A percentile compares a stretch with the other conserved stretches of the same genome.
These are phyloP conservation scores for Erythrolamprus reginae DNA, from an alignment of 2,113 vertebrate genomes.

Conservation along the genomic window DNA sequence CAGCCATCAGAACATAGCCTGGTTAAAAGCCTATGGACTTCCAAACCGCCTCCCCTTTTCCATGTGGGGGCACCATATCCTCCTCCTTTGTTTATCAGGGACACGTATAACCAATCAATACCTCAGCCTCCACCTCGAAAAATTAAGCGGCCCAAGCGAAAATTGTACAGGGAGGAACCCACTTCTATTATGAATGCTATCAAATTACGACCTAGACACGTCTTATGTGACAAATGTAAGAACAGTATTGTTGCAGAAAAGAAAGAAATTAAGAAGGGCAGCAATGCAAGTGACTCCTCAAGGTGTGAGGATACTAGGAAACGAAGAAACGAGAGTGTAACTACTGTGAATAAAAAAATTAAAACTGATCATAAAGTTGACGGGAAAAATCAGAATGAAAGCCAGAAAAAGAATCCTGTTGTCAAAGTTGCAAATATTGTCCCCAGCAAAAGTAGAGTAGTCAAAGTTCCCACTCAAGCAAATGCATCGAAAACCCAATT, in stretches of 20 bases:
- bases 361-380: constrained; percentile 84
- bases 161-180: constrained; percentile 94
- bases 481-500: constrained; percentile 77
- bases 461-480: constrained; percentile 77
- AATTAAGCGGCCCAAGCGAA: constrained; percentile 92
- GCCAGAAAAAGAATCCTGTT: constrained; percentile 77
- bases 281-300: constrained; percentile 75
- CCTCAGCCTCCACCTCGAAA: constrained; percentile 96
- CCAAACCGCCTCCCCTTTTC: constrained; percentile 90
- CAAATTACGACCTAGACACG: constrained; percentile 92
- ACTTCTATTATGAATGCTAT: constrained; percentile 98
- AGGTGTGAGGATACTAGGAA: constrained; percentile 84
- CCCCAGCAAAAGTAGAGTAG: constrained; percentile 75
- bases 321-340: constrained; percentile 75
- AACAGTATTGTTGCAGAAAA: constrained; percentile 82
- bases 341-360: constrained; percentile 86
- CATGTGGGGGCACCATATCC: constrained; percentile 94
- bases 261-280: constrained; percentile 80
- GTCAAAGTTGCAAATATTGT: constrained; percentile 75
- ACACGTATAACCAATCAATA: constrained; percentile 98
- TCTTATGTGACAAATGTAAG: constrained; percentile 97
- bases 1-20: constrained; percentile 63
- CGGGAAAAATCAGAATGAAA: constrained; percentile 75
- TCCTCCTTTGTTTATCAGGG: constrained; percentile 97
- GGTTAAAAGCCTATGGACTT: constrained; percentile 79